Evolutionary conservation across 2,888 invertebrate species (phyloP), one percentile per base, ranked within the genome.

Genomic region (Euclidia mi): DNA sequence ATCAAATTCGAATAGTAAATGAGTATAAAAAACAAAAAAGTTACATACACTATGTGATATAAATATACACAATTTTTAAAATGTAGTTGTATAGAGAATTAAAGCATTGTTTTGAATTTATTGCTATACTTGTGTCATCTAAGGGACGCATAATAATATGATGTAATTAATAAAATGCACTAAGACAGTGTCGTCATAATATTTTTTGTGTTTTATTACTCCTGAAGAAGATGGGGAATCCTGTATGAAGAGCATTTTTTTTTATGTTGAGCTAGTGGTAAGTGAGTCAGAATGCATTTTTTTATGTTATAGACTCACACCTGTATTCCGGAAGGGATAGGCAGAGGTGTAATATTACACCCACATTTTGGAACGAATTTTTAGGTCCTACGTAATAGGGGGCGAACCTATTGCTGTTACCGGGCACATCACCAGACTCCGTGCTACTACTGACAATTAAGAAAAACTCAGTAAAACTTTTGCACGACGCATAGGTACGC

Each of bases 41-140:
- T 43, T 53, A 84, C 83, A 87, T 88, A 88, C 82, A 85, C 83
- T 85, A 91, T 93, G 92, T 93, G 92, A 93, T 94, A 93, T 81
- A 81, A 76, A 82, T 92, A 91, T 92, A 94, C 91, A 93, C 92
- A 91, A 87, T 90, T 92, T 92, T 88, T 90, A 83, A 89, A 85
- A 79, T 71, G 88, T 93, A 94, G 92, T 73, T 83, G 62, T 73
- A 82, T 89, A 89, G 85, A 76, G 34, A 74, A 82, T 78, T 70
- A 79, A 81, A 50, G 49, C 75, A 85, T 87, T 85, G 87, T 90
- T 90, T 91, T 87, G 51, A 88, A 82, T 78, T 84, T 81, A 87
- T 89, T 91, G 88, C 89, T 91, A 89, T 87, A 86, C 74, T 78
- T 79, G 79, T 84, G 83, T 88, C 84, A 81, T 78, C 73, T 78